phyloP scores from a whole-genome alignment of 2,888 invertebrate genomes.

The Phengaris alcon region DNA sequence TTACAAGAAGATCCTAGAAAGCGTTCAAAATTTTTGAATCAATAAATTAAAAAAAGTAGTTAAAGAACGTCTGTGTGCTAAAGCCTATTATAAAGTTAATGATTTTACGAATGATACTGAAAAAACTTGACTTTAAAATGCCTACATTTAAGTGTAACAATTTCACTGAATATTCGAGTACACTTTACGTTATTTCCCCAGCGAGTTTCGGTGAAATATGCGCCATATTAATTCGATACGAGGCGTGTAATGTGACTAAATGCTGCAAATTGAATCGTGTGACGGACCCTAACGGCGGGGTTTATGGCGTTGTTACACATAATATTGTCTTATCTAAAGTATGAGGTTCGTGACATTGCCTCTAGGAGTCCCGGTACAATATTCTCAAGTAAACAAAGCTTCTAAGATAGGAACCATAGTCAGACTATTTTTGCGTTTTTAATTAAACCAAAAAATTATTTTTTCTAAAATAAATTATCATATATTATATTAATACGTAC shows the following conservation, averaged over 20 bases:
- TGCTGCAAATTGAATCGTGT: constrained; percentile 39
- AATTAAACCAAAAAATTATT: too few relatives aligned
- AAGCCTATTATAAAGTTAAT: too few relatives aligned
- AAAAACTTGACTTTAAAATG: constrained; percentile 3
- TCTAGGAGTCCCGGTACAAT: too few relatives aligned
- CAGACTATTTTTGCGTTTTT: too few relatives aligned
- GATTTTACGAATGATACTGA: too few relatives aligned
- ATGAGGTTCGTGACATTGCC: not conserved
- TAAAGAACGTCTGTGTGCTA: too few relatives aligned
- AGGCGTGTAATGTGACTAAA: constrained; percentile 39
- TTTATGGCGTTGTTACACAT: not conserved
- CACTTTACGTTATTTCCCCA: constrained; percentile 23
- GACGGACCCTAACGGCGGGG: not conserved
- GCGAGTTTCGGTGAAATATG: constrained; percentile 16
- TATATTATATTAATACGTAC: too few relatives aligned
- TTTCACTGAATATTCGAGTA: not conserved
- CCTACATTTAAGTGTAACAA: not conserved
- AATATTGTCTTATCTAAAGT: constrained; percentile 13
- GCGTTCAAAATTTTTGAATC: too few relatives aligned
- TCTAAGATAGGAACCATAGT: not conserved
- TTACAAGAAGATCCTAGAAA: too few relatives aligned
- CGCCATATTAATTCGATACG: constrained; percentile 24
- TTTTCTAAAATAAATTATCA: too few relatives aligned
- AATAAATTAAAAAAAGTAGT: too few relatives aligned
- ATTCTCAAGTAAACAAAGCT: not conserved